phyloP scores from a whole-genome alignment of 2,113 vertebrate species.

The Genyomyrus donnyi region DNA sequence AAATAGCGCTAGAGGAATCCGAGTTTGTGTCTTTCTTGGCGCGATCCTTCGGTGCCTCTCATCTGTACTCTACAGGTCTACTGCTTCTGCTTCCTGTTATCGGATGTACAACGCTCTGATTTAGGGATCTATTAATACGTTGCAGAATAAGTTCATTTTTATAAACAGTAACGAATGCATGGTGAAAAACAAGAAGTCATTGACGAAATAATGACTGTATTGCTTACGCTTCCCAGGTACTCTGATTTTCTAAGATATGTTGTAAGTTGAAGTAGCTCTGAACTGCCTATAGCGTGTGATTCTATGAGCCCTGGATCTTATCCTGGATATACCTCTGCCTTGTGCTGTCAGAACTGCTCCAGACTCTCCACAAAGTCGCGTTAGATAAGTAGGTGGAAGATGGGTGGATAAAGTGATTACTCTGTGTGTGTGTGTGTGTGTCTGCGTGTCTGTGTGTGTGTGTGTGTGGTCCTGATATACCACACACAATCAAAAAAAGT shows the following conservation, averaged over 20 bases:
- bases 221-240: neutral
- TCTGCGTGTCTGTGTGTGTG: too few species aligned
- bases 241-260: neutral
- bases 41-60: neutral
- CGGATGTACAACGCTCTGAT: neutral
- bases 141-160: neutral
- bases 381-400: neutral
- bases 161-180: neutral
- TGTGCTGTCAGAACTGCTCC: neutral
- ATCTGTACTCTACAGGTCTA: neutral
- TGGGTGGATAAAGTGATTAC: neutral
- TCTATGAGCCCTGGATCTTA: neutral
- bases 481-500: too few species aligned
- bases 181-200: neutral
- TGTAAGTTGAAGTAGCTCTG: neutral
- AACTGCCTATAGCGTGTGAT: neutral
- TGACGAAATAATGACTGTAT: neutral
- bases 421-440: neutral
- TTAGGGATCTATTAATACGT: neutral
- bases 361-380: neutral
- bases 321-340: neutral
- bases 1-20: neutral
- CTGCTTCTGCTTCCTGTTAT: neutral
- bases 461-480: too few species aligned
- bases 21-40: neutral